A percentile compares a stretch with the other conserved stretches of the same genome.
phyloP scores from a whole-genome alignment of 2,113 vertebrate species.

The Condylura cristata region DNA sequence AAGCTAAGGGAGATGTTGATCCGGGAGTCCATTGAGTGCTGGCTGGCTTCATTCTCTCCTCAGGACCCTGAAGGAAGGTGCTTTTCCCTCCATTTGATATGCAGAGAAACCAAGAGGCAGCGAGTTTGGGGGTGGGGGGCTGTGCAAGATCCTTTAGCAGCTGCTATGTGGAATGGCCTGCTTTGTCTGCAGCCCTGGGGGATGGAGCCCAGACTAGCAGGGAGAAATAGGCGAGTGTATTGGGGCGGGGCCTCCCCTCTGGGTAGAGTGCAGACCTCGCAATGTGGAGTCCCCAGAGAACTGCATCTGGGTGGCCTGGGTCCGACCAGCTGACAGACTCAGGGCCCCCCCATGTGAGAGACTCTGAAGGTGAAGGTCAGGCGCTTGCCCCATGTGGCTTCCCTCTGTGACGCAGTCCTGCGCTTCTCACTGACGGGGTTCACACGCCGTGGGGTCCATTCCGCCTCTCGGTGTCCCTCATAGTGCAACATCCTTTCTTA shows the following conservation, averaged over 20 bases:
- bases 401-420: background rate
- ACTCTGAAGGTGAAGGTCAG: background rate
- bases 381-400: background rate
- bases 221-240: background rate
- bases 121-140: background rate
- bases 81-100: background rate
- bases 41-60: fast-evolving
- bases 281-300: background rate
- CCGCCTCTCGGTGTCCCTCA: background rate
- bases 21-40: background rate
- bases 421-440: background rate
- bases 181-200: background rate
- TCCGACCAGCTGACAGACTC: background rate
- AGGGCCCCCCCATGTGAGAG: background rate
- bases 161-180: background rate
- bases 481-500: background rate
- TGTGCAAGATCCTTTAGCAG: background rate
- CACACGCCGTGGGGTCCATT: background rate
- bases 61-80: background rate
- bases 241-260: background rate
- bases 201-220: background rate
- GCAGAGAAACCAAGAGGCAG: background rate
- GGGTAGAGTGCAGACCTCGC: background rate
- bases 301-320: too few species aligned
- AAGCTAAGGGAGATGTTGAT: background rate